Conservation (phyloP, 2,797 vertebrate genomes). For the Steatocranus sp. region DNA sequence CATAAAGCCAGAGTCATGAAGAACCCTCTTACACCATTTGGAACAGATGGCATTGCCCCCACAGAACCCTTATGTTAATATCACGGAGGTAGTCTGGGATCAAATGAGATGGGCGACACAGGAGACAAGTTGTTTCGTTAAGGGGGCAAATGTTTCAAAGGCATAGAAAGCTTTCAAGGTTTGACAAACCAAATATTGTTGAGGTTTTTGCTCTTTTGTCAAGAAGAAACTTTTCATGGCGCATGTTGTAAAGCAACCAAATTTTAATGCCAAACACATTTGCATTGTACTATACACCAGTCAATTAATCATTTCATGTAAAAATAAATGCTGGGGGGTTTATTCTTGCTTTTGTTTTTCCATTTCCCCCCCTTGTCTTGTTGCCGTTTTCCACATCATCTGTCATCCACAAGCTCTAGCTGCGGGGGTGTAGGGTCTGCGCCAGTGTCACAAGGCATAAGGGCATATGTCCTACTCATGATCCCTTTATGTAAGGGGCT, state of each 20-base stretch:
- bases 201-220: not conserved
- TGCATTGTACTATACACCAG: not conserved
- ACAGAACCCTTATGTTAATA: not conserved
- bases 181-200: not conserved
- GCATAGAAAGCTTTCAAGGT: not conserved
- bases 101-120: not conserved
- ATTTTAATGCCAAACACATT: not conserved
- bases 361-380: accelerated
- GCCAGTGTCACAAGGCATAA: slow-evolving; percentile 2
- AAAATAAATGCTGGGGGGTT: not conserved
- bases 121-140: not conserved
- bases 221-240: not conserved
- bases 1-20: not conserved
- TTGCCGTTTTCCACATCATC: not conserved
- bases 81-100: not conserved
- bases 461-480: slow-evolving; percentile 39
- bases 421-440: not conserved
- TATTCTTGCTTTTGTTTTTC: not conserved
- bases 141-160: not conserved
- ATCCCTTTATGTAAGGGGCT: slow-evolving; percentile 50
- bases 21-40: not conserved
- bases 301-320: not conserved
- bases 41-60: not conserved
- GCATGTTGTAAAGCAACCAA: accelerated
- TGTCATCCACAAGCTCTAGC: not conserved